A percentile compares a stretch with the other conserved stretches of the same genome.
Conservation (phyloP, 1,140 invertebrate species). For the Anadara kagoshimensis region DNA sequence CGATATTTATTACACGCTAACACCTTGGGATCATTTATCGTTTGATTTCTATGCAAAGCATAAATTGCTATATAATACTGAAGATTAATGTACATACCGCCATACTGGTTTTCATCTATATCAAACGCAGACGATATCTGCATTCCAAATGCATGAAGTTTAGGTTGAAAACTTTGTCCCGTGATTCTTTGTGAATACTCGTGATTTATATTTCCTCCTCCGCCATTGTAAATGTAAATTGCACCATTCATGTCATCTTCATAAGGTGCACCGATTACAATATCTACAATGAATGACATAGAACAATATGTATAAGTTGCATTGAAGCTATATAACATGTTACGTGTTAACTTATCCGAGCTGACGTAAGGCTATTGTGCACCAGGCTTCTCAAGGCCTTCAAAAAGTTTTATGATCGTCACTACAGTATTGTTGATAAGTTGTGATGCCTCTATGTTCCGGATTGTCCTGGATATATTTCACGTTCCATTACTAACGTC, state of each 20-base stretch:
- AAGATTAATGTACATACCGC: constrained; percentile 37
- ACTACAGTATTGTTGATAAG: too few relatives aligned
- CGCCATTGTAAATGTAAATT: constrained; percentile 94
- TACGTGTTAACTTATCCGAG: too few relatives aligned
- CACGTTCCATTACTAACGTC: too few relatives aligned
- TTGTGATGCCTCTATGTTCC: too few relatives aligned
- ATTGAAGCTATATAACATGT: neutral
- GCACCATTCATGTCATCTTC: constrained; percentile 88
- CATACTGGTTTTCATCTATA: constrained; percentile 45
- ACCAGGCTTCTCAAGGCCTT: too few relatives aligned
- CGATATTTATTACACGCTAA: too few relatives aligned
- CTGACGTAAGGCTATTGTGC: too few relatives aligned
- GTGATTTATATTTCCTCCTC: constrained; percentile 60
- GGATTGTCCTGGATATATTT: too few relatives aligned
- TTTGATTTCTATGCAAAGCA: too few relatives aligned
- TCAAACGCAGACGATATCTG: constrained; percentile 42
- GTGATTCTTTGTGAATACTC: constrained; percentile 32
- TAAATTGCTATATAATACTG: too few relatives aligned
- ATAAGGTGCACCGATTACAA: constrained; percentile 96
- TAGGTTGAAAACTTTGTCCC: constrained; percentile 5
- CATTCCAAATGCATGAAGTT: constrained; percentile 45
- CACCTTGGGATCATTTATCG: too few relatives aligned
- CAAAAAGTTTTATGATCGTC: too few relatives aligned
- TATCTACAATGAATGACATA: constrained; percentile 78
- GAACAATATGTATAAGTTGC: neutral